These are phyloP conservation scores for Recurvirostra avosetta DNA, from an alignment of 2,113 vertebrate species.

Conservation along the genomic window DNA sequence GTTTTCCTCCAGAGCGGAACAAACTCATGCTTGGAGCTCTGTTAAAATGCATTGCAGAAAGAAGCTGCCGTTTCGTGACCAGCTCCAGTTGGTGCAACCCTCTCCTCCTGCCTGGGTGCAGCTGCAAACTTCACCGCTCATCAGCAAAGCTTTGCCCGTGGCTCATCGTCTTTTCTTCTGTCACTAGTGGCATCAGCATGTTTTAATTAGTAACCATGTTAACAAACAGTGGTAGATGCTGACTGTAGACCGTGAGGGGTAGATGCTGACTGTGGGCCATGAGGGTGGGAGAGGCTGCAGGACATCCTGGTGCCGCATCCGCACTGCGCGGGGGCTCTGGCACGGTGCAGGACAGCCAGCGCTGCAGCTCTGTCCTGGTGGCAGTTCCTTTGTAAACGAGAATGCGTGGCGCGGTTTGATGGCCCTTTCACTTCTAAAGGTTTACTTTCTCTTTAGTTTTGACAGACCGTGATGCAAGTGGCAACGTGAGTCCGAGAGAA, in stretches of 20 bases:
- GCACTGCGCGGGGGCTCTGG: too few species aligned
- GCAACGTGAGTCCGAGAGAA: background rate
- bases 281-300: background rate
- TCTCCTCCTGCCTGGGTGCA: background rate
- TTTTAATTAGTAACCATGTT: background rate
- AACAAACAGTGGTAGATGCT: background rate
- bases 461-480: constrained; percentile 23
- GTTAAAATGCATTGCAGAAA: background rate
- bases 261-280: fast-evolving
- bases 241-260: background rate
- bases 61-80: background rate
- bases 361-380: background rate
- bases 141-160: background rate
- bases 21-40: background rate
- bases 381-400: background rate
- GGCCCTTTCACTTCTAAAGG: background rate
- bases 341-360: too few species aligned
- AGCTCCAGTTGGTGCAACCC: background rate
- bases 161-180: background rate
- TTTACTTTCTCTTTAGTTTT: constrained; percentile 51
- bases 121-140: background rate
- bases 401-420: fast-evolving
- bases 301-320: background rate
- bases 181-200: background rate
- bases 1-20: background rate